A percentile compares a stretch with the other conserved stretches of the same genome.
Conservation (phyloP, 2,888 invertebrate species). For the Acrocera orbiculus region DNA sequence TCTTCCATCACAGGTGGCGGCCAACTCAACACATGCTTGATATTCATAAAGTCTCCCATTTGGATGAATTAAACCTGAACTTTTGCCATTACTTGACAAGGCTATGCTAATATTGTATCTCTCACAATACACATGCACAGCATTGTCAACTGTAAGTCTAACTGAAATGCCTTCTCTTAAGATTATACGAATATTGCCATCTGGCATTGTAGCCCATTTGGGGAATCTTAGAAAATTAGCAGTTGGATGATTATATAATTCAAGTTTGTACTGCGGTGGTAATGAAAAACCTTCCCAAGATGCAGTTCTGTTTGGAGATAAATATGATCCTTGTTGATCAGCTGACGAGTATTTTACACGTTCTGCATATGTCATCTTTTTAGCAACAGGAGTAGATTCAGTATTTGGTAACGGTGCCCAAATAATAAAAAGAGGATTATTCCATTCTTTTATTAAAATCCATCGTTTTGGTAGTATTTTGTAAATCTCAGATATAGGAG, state of each 20-base stretch:
- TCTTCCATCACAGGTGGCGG: slow-evolving; percentile 61
- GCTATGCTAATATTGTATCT: slow-evolving; percentile 57
- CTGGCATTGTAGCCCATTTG: slow-evolving; percentile 40
- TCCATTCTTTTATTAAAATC: slow-evolving; percentile 12
- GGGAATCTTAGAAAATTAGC: slow-evolving; percentile 24
- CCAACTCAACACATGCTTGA: slow-evolving; percentile 70
- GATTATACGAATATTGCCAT: slow-evolving; percentile 65
- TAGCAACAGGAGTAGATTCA: slow-evolving; percentile 8
- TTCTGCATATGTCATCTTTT: slow-evolving; percentile 11
- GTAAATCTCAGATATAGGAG: slow-evolving; percentile 20
- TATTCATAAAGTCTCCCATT: slow-evolving; percentile 75
- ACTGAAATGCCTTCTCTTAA: slow-evolving; percentile 67
- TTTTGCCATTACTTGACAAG: slow-evolving; percentile 58
- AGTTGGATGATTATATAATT: slow-evolving; percentile 21
- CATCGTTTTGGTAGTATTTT: slow-evolving; percentile 21
- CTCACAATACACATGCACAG: slow-evolving; percentile 48
- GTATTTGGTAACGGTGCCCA: slow-evolving; percentile 10
- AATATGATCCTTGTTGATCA: slow-evolving; percentile 18
- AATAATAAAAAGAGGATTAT: slow-evolving; percentile 11
- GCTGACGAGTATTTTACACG: slow-evolving; percentile 18
- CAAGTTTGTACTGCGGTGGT: slow-evolving; percentile 20
- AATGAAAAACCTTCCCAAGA: slow-evolving; percentile 21
- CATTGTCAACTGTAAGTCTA: slow-evolving; percentile 60
- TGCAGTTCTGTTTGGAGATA: slow-evolving; percentile 21
- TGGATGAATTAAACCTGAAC: slow-evolving; percentile 68